Percentiles rank a stretch among this genome's conserved stretches.
These are phyloP conservation scores for Clostera curtula DNA, from an alignment of 2,888 invertebrate species.

Conservation along the genomic window DNA sequence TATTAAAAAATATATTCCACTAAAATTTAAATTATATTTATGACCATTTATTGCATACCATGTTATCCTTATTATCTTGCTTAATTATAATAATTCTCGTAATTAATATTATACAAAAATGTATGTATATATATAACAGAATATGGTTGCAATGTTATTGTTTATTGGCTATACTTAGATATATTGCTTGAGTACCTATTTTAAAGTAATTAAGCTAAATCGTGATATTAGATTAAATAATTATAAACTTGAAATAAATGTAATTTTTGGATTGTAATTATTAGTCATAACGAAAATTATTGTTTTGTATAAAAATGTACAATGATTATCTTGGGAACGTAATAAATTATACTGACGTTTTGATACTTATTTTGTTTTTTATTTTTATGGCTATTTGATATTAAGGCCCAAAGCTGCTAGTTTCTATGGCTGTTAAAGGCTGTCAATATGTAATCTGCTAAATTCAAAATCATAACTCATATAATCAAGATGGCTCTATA, in stretches of 20 bases:
- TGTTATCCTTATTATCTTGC: slow-evolving; percentile 30
- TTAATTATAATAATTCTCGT: slow-evolving; percentile 27
- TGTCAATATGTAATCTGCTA: no score
- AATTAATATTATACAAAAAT: slow-evolving; percentile 16
- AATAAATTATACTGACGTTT: slow-evolving; percentile 75
- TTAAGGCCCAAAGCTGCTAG: no score
- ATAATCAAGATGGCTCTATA: no score
- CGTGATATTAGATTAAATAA: slow-evolving; percentile 74
- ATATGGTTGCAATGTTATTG: slow-evolving; percentile 58
- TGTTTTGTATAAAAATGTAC: slow-evolving; percentile 74
- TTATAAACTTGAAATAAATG: slow-evolving; percentile 70
- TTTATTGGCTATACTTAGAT: slow-evolving; percentile 47
- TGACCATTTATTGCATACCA: slow-evolving; percentile 15
- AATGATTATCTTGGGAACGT: slow-evolving; percentile 70
- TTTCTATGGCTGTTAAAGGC: no score
- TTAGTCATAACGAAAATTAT: slow-evolving; percentile 68
- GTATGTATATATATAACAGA: slow-evolving; percentile 34
- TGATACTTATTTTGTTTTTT: slow-evolving; percentile 64
- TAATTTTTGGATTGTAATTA: slow-evolving; percentile 75
- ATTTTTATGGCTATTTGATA: no score
- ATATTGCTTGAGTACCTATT: slow-evolving; percentile 64
- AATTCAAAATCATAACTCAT: no score
- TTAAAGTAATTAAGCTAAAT: slow-evolving; percentile 70
- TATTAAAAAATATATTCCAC: slow-evolving; percentile 9
- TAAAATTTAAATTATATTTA: slow-evolving; percentile 8